These are phyloP conservation scores for Halichondria panicea DNA, from an alignment of 37 sponge, comb jelly and placozoan genomes.

Conservation along the genomic window DNA sequence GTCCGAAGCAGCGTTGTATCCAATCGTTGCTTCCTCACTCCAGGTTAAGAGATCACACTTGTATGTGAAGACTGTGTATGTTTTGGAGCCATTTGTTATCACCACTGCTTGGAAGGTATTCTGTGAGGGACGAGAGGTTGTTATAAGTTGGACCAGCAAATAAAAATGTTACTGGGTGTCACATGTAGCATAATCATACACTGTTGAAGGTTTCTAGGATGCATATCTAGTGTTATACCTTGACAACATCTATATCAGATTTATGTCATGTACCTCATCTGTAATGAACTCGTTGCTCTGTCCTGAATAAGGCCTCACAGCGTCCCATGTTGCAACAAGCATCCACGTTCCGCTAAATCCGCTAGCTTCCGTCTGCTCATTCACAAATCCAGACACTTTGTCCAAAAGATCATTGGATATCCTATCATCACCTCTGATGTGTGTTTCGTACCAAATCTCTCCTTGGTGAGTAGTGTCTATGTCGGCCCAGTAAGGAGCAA, in stretches of 20 bases:
- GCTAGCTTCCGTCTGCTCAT: background rate
- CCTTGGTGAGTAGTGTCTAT: slow-evolving; percentile 13
- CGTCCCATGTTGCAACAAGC: slow-evolving; percentile 37
- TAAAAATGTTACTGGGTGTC: too few species aligned
- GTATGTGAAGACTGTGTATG: slow-evolving; percentile 67
- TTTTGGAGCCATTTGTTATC: slow-evolving; percentile 48
- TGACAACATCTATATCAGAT: too few species aligned
- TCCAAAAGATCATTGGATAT: background rate
- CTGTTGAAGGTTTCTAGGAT: too few species aligned
- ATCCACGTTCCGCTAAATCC: slow-evolving; percentile 23
- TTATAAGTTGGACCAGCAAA: too few species aligned
- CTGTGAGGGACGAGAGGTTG: too few species aligned
- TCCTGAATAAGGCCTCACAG: slow-evolving; percentile 54
- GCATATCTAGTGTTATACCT: too few species aligned
- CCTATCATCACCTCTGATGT: background rate
- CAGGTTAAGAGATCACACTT: slow-evolving; percentile 56
- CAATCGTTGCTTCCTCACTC: slow-evolving; percentile 44
- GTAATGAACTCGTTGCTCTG: too few species aligned
- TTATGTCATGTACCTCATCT: too few species aligned
- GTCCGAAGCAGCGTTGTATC: slow-evolving; percentile 42
- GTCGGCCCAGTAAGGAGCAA: slow-evolving; percentile 41
- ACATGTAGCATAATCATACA: too few species aligned
- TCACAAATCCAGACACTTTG: slow-evolving; percentile 15
- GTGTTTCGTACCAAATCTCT: slow-evolving; percentile 6
- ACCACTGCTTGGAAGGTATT: too few species aligned